These are phyloP conservation scores for Drosophila sp. DNA, from an alignment of 1,140 invertebrate species.

Conservation along the genomic window DNA sequence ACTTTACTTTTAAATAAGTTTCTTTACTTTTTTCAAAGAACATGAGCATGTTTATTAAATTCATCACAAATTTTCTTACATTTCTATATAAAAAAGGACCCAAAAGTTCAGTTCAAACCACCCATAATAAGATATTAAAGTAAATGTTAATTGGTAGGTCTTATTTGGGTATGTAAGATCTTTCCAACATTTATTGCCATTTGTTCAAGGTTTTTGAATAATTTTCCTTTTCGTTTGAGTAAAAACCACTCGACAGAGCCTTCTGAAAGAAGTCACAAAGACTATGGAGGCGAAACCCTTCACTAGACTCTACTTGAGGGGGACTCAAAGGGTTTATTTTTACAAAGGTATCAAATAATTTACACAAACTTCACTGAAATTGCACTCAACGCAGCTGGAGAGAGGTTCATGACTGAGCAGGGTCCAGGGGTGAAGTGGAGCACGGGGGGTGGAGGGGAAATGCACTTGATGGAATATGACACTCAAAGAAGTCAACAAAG, in stretches of 20 bases:
- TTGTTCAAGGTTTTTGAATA: not conserved
- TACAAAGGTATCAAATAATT: constrained; percentile 70
- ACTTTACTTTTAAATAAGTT: too few species aligned
- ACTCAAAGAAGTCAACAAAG: constrained; percentile 47
- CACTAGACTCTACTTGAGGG: constrained; percentile 25
- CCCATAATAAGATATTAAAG: too few species aligned
- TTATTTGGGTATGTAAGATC: not conserved
- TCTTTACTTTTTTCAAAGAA: too few species aligned
- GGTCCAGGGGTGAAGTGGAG: not conserved
- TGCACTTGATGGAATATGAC: constrained; percentile 42
- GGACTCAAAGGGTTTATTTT: constrained; percentile 19
- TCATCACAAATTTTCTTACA: too few species aligned
- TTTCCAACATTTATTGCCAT: not conserved
- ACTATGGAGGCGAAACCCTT: constrained; percentile 29
- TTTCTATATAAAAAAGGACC: too few species aligned
- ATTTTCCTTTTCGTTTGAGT: constrained; percentile 4
- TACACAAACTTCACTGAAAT: constrained; percentile 39
- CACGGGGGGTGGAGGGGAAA: not conserved
- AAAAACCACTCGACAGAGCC: constrained; percentile 16
- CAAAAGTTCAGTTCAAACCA: too few species aligned
- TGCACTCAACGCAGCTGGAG: constrained; percentile 26
- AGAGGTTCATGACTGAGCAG: not conserved
- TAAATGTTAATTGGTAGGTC: too few species aligned
- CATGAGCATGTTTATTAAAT: too few species aligned
- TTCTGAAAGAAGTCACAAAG: constrained; percentile 44